Percentiles rank a stretch among this genome's conserved stretches.
Conservation (phyloP, 1,140 invertebrate species). For the Papilio aristodemus region DNA sequence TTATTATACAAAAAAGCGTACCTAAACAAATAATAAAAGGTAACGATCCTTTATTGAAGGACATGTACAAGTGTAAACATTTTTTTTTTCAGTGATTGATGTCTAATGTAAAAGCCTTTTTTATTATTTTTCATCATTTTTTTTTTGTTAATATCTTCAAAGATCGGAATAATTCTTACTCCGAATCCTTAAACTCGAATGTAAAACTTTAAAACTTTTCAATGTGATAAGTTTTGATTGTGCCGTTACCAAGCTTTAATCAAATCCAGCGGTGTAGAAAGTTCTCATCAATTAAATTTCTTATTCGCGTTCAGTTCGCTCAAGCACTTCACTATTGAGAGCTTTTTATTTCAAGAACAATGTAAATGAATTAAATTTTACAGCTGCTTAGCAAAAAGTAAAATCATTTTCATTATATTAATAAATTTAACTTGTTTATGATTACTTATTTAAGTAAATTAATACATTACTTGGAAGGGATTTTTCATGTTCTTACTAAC, state of each 20-base stretch:
- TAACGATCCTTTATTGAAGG: not conserved
- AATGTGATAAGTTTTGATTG: slow-evolving; percentile 11
- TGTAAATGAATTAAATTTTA: not conserved
- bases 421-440: too few relatives aligned
- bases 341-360: slow-evolving; percentile 15
- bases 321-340: not conserved
- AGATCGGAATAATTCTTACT: not conserved
- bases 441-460: too few relatives aligned
- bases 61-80: not conserved
- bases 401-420: not conserved
- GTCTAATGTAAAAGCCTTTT: too few relatives aligned
- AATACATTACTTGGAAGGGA: too few relatives aligned
- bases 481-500: too few relatives aligned
- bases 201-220: not conserved
- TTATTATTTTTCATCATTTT: too few relatives aligned
- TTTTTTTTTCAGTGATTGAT: not conserved
- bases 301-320: not conserved
- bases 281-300: slow-evolving; percentile 17
- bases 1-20: not conserved
- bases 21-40: not conserved
- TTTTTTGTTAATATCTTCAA: not conserved
- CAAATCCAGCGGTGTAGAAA: slow-evolving; percentile 14
- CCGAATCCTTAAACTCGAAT: not conserved
- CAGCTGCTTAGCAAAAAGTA: not conserved
- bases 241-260: not conserved